phyloP scores from a whole-genome alignment of 2,888 invertebrate genomes.

The Holacanthella duospinosa region DNA sequence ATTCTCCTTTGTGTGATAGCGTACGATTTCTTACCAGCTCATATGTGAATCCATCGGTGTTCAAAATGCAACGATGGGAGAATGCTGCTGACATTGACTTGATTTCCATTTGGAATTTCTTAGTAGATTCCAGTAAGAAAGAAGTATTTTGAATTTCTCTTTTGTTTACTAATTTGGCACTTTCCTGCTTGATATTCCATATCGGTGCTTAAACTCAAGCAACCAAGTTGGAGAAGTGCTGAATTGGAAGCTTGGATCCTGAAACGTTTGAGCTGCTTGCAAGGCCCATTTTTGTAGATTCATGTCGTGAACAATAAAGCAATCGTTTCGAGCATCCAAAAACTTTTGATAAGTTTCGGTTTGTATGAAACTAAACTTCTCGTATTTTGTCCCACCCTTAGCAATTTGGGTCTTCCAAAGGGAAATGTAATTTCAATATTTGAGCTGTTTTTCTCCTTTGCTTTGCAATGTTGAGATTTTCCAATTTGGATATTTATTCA shows the following conservation, averaged over 20 bases:
- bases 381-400: neutral
- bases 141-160: neutral
- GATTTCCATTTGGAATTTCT: neutral
- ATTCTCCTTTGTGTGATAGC: neutral
- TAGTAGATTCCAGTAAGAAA: too few relatives aligned
- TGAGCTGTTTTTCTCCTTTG: neutral
- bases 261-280: neutral
- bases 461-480: neutral
- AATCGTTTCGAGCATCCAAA: neutral
- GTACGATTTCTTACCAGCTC: neutral
- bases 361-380: too few relatives aligned
- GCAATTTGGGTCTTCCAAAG: neutral
- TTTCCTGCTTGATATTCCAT: neutral
- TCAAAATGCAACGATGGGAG: neutral
- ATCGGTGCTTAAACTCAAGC: neutral
- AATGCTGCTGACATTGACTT: too few relatives aligned
- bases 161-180: neutral
- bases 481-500: too few relatives aligned
- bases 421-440: neutral
- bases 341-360: too few relatives aligned
- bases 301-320: neutral
- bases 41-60: conserved; percentile 1
- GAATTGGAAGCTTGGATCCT: neutral
- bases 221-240: neutral
- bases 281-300: neutral